Evolutionary conservation across 2,888 invertebrate species (phyloP), one percentile per base, ranked within the genome.

Genomic region (Drosophila siamana): DNA sequence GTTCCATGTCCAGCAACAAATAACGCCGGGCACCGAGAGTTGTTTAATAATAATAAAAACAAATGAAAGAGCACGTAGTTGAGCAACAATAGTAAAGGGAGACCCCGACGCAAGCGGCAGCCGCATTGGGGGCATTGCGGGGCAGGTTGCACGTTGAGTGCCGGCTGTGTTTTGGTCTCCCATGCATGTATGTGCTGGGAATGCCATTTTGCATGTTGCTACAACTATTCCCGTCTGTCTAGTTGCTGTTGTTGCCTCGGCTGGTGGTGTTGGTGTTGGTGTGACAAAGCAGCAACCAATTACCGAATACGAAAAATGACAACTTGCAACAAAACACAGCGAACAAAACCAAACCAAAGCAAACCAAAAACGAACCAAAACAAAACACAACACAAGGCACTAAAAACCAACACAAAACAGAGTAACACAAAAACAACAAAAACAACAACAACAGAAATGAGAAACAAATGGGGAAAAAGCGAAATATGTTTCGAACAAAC

Each of bases 41-140:
- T 83, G 73, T 83, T 88, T 88, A 88, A 83, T 88, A 88, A 82
- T 88, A 82, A 88, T 88, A 88, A 83, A 86, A 83, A 88, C 88
- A 88, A 83, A 83, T 83, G 86, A 83, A 83, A 83, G 69, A 88
- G 86, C 88, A 86, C 86, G 88, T 82, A 82, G 83, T 82, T 82
- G 79, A 67, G 70, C 69, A 73, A 80, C 78, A 74, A 68, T 82
- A 70, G 74, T 47, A 61, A 68, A 67, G 66, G 61, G 40, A 47
- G 38, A 4, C 11, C 4, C 46, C 26, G 30, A 22, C n/a, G 36
- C 6, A 15, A 15, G 13, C 6, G 13, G 36, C 13, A 38, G n/a
- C 4, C 33, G 13, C 15, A 26, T 13, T 24, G 13, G 15, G 33
- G 15, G n/a, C n/a, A n/a, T n/a, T n/a, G n/a, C n/a, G n/a, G n/a